Percentiles rank a stretch among this genome's conserved stretches.
These are phyloP conservation scores for Rhopalosiphum nymphaeae DNA, from an alignment of 2,888 invertebrate genomes.

Conservation along the genomic window DNA sequence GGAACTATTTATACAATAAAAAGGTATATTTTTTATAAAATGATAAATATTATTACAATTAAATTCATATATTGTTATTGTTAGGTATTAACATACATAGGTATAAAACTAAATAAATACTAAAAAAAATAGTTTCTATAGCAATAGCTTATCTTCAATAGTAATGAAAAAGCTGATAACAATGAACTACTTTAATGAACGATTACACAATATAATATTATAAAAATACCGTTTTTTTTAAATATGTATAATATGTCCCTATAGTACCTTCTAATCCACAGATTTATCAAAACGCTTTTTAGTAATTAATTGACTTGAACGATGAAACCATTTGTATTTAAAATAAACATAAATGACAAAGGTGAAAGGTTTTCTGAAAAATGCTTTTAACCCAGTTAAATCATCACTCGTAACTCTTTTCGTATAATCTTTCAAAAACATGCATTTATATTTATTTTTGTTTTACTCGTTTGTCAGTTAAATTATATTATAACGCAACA, in stretches of 20 bases:
- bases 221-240: neutral
- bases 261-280: neutral
- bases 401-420: neutral
- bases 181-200: neutral
- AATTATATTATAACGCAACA: neutral
- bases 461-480: neutral
- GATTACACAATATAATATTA: neutral
- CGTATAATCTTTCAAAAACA: neutral
- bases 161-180: neutral
- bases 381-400: neutral
- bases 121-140: neutral
- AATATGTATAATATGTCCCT: neutral
- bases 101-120: neutral
- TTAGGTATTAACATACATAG: neutral
- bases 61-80: neutral
- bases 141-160: neutral
- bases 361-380: neutral
- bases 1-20: neutral
- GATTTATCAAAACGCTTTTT: neutral
- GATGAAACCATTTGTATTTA: neutral
- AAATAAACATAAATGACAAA: conserved; percentile 1
- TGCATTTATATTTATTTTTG: neutral
- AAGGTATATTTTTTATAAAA: neutral
- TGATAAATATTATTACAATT: neutral
- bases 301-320: neutral